These are phyloP conservation scores for Lasiurus borealis DNA, from an alignment of 2,113 vertebrate species.

Conservation along the genomic window DNA sequence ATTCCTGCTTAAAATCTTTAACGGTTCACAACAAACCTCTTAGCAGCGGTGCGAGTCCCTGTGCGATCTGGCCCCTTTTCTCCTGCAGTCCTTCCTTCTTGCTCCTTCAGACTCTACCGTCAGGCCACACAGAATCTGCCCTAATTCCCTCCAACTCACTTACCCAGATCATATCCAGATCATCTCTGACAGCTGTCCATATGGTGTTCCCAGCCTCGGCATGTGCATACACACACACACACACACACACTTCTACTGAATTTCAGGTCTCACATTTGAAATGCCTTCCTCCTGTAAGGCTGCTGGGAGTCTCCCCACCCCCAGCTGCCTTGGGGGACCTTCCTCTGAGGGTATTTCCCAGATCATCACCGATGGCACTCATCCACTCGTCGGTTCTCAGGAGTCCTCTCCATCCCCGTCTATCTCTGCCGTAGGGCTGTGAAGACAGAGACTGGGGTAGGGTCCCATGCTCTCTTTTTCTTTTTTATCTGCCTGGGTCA, in stretches of 20 bases:
- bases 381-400: neutral
- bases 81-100: neutral
- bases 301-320: neutral
- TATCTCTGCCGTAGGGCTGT: neutral
- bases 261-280: neutral
- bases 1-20: neutral
- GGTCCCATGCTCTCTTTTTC: neutral
- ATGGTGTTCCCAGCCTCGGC: neutral
- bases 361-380: too few relatives aligned
- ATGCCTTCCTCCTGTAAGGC: neutral
- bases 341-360: neutral
- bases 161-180: neutral
- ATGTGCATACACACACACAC: accelerated
- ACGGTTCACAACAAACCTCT: neutral
- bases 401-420: neutral
- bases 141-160: neutral
- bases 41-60: neutral
- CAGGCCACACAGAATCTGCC: neutral
- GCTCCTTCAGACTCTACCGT: neutral
- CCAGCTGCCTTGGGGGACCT: neutral
- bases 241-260: neutral
- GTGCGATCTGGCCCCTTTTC: neutral
- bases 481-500: neutral
- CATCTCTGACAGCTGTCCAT: neutral
- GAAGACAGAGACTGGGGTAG: neutral